A percentile compares a stretch with the other conserved stretches of the same genome.
phyloP scores from a whole-genome alignment of 1,140 invertebrate species.

The Drosophila prosaltans region DNA sequence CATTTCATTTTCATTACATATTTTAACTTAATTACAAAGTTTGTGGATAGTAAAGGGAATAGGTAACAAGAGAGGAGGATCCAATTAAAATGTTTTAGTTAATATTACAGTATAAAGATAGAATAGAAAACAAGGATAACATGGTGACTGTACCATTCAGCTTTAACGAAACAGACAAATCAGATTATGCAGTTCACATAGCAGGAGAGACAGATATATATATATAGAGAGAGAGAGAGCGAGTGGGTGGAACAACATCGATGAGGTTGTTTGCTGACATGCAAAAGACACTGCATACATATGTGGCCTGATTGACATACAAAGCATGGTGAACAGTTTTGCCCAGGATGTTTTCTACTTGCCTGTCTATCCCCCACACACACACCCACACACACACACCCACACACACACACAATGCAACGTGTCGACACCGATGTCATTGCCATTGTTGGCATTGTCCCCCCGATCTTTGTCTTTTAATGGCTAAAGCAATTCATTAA shows the following conservation, averaged over 20 bases:
- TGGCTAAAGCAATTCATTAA: slow-evolving; percentile 70
- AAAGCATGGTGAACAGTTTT: slow-evolving; percentile 46
- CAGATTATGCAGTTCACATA: slow-evolving; percentile 29
- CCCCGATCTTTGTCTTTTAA: slow-evolving; percentile 28
- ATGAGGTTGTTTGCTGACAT: slow-evolving; percentile 56
- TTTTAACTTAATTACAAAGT: slow-evolving; percentile 14
- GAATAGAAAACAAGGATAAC: not conserved
- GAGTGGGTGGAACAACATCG: slow-evolving; percentile 20
- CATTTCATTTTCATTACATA: slow-evolving; percentile 16
- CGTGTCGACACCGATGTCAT: slow-evolving; percentile 10
- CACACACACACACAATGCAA: not conserved
- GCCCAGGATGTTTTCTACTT: slow-evolving; percentile 31
- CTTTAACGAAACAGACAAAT: slow-evolving; percentile 34
- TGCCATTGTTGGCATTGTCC: slow-evolving; percentile 9
- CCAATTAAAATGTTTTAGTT: not conserved
- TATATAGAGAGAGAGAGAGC: not conserved
- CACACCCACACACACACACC: not conserved
- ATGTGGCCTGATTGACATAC: slow-evolving; percentile 69
- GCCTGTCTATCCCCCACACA: not conserved
- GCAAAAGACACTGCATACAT: slow-evolving; percentile 53
- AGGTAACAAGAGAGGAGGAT: not conserved
- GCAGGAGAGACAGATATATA: not conserved
- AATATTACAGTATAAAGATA: too few relatives aligned
- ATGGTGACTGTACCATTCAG: slow-evolving; percentile 10
- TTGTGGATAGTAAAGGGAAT: not conserved